A percentile compares a stretch with the other conserved stretches of the same genome.
Conservation (phyloP, 1,140 invertebrate genomes). For the Drosophila orosa region DNA sequence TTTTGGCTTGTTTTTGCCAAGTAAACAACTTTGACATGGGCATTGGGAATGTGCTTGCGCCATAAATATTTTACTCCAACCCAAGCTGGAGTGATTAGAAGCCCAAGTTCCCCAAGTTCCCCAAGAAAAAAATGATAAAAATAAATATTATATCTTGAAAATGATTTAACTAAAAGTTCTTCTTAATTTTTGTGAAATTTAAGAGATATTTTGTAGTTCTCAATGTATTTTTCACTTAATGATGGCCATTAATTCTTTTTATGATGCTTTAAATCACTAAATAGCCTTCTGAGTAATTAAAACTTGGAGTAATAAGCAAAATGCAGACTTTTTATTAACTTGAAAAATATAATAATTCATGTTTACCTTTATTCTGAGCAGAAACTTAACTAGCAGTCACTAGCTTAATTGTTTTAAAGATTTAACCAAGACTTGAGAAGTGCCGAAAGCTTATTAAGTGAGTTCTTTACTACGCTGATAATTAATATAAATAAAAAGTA, state of each 20-base stretch:
- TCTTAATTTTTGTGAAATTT: neutral
- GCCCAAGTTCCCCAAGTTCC: neutral
- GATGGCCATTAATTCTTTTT: neutral
- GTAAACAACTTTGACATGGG: conserved; percentile 27
- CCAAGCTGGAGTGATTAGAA: neutral
- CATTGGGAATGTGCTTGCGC: conserved; percentile 31
- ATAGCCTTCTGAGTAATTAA: neutral
- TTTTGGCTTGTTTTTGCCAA: conserved; percentile 16
- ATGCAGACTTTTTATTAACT: neutral
- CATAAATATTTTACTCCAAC: neutral
- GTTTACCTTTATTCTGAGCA: neutral
- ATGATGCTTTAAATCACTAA: neutral
- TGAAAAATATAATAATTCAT: neutral
- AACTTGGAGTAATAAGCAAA: neutral
- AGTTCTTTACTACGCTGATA: too few relatives aligned
- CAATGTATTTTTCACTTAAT: too few relatives aligned
- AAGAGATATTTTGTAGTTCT: too few relatives aligned
- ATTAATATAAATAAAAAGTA: too few relatives aligned
- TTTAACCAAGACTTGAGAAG: neutral
- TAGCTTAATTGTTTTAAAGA: neutral
- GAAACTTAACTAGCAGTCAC: neutral
- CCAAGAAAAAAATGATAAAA: neutral
- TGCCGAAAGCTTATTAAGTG: too few relatives aligned
- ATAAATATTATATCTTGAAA: neutral
- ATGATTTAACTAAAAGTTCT: neutral